phyloP scores from a whole-genome alignment of 2,888 invertebrate species.

The Zygothrica quintamaculata region DNA sequence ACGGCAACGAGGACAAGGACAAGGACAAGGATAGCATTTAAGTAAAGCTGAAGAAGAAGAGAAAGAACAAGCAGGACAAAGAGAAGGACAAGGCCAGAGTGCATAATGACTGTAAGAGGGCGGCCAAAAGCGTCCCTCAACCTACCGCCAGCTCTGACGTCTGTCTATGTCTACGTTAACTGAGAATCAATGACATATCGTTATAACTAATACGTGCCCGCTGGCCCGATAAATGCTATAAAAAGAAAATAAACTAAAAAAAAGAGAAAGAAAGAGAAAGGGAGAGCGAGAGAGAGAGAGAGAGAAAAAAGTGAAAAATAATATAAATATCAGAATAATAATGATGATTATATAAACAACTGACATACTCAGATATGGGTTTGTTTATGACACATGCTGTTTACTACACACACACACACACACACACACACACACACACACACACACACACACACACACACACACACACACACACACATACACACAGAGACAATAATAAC shows the following conservation, averaged over 20 bases:
- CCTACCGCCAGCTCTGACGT: too few species aligned
- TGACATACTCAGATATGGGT: background rate
- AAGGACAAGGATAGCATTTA: conserved; percentile 25
- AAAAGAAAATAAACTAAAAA: too few species aligned
- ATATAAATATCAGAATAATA: conserved; percentile 58
- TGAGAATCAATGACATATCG: conserved; percentile 78
- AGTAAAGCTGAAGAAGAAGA: too few species aligned
- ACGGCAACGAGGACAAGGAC: conserved; percentile 19
- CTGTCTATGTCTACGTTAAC: conserved; percentile 64
- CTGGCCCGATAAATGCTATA: conserved; percentile 57
- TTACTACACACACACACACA: conserved; percentile 5
- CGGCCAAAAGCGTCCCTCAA: too few species aligned
- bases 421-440: too few species aligned
- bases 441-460: too few species aligned
- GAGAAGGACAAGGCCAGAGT: conserved; percentile 16
- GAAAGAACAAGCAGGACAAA: conserved; percentile 17
- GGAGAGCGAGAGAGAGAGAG: too few species aligned
- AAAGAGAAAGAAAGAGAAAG: too few species aligned
- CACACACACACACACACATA: too few species aligned
- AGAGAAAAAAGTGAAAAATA: conserved; percentile 54
- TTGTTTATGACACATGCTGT: conserved; percentile 22
- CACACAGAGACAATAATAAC: conserved; percentile 34
- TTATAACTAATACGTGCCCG: conserved; percentile 73
- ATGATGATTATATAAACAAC: conserved; percentile 52
- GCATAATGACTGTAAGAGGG: conserved; percentile 62